Conservation (phyloP, 2,888 invertebrate genomes). For the Artemia sinica region DNA sequence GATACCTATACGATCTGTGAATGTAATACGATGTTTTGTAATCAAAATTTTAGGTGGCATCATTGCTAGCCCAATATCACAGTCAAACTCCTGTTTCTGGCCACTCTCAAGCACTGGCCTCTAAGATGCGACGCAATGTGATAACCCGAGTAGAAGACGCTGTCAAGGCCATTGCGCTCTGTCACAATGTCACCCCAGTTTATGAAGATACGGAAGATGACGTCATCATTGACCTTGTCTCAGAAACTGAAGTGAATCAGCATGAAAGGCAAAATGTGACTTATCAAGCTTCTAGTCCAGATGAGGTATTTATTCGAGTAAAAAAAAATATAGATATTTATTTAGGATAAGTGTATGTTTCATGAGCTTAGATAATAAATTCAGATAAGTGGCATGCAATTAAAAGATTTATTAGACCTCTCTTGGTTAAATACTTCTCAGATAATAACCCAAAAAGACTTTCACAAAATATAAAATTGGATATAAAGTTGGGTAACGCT, state of each 20-base stretch:
- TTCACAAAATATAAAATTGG: too few relatives aligned
- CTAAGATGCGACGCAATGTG: conserved; percentile 25
- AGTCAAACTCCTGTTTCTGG: conserved; percentile 14
- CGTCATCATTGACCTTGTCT: conserved; percentile 20
- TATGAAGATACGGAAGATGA: conserved; percentile 43
- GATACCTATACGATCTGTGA: too few relatives aligned
- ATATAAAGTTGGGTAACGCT: too few relatives aligned
- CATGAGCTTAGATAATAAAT: too few relatives aligned
- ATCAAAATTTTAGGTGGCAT: background rate
- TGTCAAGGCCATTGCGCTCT: conserved; percentile 82
- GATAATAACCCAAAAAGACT: too few relatives aligned
- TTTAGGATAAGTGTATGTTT: too few relatives aligned
- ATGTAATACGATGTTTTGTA: too few relatives aligned
- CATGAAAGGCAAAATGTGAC: conserved; percentile 33
- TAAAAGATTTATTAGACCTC: too few relatives aligned
- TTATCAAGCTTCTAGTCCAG: conserved; percentile 58
- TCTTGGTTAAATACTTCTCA: too few relatives aligned
- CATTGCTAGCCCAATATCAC: conserved; percentile 10
- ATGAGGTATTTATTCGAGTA: conserved; percentile 38
- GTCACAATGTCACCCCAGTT: conserved; percentile 97
- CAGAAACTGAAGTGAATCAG: conserved; percentile 42
- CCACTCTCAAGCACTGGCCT: background rate
- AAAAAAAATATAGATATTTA: background rate
- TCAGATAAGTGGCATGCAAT: too few relatives aligned
- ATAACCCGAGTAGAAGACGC: conserved; percentile 51